Conservation (phyloP, 2,113 vertebrate genomes). For the Alligator mississippiensis region DNA sequence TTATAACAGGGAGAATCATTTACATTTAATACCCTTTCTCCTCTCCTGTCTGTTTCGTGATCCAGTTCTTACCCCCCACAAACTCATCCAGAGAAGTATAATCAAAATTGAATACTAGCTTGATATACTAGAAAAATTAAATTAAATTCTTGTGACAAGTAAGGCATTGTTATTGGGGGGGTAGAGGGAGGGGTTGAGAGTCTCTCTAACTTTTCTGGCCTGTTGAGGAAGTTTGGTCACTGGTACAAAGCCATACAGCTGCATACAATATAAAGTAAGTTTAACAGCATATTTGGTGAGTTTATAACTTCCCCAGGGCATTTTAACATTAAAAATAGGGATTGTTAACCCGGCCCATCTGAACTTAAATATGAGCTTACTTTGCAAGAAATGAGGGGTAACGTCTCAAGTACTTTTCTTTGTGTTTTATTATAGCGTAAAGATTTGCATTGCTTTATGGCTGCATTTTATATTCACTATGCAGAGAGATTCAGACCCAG, state of each 20-base stretch:
- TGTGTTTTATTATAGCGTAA: constrained; percentile 76
- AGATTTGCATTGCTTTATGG: constrained; percentile 67
- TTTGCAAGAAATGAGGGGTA: constrained; percentile 81
- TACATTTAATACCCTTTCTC: not conserved
- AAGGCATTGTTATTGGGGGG: constrained; percentile 76
- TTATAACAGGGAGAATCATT: not conserved
- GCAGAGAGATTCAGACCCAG: constrained; percentile 31
- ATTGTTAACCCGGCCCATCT: constrained; percentile 83
- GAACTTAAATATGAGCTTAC: constrained; percentile 82
- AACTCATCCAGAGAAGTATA: constrained; percentile 58
- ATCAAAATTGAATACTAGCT: constrained; percentile 59
- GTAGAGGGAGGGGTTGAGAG: constrained; percentile 57
- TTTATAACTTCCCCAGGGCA: constrained; percentile 85
- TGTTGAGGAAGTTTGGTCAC: constrained; percentile 79
- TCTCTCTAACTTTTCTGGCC: constrained; percentile 69
- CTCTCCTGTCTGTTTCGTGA: not conserved
- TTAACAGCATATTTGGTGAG: constrained; percentile 83
- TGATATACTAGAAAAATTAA: constrained; percentile 67
- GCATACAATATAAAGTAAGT: constrained; percentile 84
- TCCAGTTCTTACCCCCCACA: constrained; percentile 14
- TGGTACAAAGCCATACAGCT: constrained; percentile 85
- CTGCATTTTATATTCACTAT: constrained; percentile 55
- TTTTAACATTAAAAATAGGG: constrained; percentile 87
- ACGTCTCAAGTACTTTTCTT: constrained; percentile 73
- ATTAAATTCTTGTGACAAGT: constrained; percentile 78